Evolutionary conservation across 1,140 invertebrate species (phyloP).

Genomic region (Adelges cooleyi): DNA sequence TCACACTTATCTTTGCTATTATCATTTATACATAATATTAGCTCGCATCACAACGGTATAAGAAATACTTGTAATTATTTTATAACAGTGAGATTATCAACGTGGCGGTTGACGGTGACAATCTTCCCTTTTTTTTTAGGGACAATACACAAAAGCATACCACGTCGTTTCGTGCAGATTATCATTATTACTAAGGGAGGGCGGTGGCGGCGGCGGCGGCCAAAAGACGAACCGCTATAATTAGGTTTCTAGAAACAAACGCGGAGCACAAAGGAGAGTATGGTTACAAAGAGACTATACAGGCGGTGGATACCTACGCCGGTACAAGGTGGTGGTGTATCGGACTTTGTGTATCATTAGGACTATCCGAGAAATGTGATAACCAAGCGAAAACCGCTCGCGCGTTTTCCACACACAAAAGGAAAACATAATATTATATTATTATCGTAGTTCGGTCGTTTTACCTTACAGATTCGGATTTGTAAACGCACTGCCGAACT

Average conservation of each 20-base stretch:
- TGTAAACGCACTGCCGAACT: no score
- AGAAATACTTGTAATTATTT: no score
- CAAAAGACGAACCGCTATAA: not conserved
- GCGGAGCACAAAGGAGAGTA: conserved; percentile 1
- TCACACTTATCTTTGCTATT: no score
- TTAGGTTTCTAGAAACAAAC: conserved; percentile 17
- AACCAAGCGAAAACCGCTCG: not conserved
- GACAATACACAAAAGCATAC: no score
- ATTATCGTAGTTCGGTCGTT: not conserved
- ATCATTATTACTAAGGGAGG: not conserved
- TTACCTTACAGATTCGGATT: not conserved
- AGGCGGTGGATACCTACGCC: not conserved
- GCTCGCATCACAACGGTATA: no score
- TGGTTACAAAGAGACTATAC: conserved; percentile 23
- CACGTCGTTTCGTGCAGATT: no score
- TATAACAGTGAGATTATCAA: no score
- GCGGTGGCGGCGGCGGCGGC: no score
- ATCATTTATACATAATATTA: no score
- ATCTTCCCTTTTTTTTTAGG: no score
- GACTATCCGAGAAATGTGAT: conserved; percentile 23
- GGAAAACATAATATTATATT: not conserved
- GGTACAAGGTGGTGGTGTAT: not conserved
- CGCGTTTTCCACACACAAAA: not conserved
- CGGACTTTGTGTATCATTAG: not conserved
- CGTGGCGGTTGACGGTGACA: no score